These are phyloP conservation scores for Eidolon helvum DNA, from an alignment of 2,113 vertebrate species.

Conservation along the genomic window DNA sequence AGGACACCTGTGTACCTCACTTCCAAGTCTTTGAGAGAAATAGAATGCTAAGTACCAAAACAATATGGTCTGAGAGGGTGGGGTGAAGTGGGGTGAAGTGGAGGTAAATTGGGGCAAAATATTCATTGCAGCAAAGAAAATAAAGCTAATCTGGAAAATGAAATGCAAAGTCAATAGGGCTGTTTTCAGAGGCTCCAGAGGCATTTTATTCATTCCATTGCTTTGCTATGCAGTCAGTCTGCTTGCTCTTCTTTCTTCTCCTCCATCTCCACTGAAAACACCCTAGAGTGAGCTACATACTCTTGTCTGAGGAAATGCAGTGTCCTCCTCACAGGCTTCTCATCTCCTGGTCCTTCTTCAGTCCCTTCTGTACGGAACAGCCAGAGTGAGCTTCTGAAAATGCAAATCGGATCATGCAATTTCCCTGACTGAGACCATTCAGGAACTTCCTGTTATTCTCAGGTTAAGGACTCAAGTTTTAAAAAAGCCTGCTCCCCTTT, in stretches of 20 bases:
- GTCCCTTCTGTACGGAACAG: background rate
- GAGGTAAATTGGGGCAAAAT: conserved; percentile 1
- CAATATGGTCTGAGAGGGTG: background rate
- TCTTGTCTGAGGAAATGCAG: background rate
- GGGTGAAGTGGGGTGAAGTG: background rate
- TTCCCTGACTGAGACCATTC: background rate
- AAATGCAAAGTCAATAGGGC: background rate
- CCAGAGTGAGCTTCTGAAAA: background rate
- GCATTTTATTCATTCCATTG: background rate
- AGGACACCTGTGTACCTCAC: background rate
- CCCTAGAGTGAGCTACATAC: rapidly evolving
- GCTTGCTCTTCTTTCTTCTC: background rate
- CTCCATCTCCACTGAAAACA: background rate
- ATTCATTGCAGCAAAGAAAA: conserved; percentile 1
- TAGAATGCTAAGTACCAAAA: background rate
- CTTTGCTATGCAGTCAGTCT: background rate
- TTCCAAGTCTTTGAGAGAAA: conserved; percentile 15
- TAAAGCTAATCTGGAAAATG: conserved; percentile 17
- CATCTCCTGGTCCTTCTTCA: background rate
- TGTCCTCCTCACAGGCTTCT: background rate
- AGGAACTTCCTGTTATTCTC: background rate
- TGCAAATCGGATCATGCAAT: too few relatives aligned
- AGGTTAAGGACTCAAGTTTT: background rate
- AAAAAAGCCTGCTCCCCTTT: rapidly evolving
- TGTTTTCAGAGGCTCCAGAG: background rate